These are phyloP conservation scores for Ceratina australensis DNA, from an alignment of 1,140 invertebrate species.

Conservation along the genomic window DNA sequence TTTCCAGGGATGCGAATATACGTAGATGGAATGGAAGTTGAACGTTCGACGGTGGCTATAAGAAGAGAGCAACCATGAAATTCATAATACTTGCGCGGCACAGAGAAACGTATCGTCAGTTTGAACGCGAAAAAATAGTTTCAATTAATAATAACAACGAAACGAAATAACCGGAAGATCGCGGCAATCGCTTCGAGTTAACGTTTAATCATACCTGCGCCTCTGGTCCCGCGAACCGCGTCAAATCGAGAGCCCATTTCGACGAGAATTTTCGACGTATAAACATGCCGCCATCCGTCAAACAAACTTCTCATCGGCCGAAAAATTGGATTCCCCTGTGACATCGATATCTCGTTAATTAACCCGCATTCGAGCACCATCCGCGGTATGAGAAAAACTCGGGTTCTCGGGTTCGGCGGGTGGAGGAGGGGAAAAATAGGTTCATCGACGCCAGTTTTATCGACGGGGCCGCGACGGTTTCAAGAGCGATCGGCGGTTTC, in stretches of 20 bases:
- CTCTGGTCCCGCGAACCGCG: neutral
- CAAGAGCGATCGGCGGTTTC: neutral
- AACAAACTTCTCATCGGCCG: neutral
- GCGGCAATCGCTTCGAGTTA: neutral
- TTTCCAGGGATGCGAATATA: neutral
- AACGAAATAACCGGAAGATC: too few relatives aligned
- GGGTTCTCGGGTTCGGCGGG: too few relatives aligned
- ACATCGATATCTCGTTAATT: slow-evolving; percentile 15
- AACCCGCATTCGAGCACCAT: neutral
- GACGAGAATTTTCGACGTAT: neutral
- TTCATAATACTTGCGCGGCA: too few relatives aligned
- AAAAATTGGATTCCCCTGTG: neutral
- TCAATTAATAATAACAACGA: too few relatives aligned
- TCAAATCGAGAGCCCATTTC: neutral
- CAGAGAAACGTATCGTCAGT: too few relatives aligned
- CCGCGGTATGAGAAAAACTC: too few relatives aligned
- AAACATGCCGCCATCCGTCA: neutral
- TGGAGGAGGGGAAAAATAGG: neutral
- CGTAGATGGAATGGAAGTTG: neutral
- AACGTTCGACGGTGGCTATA: too few relatives aligned
- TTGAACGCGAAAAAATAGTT: too few relatives aligned
- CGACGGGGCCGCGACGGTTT: neutral
- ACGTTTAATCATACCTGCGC: neutral
- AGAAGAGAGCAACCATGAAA: too few relatives aligned
- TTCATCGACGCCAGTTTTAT: neutral